Evolutionary conservation across 2,797 vertebrate species (phyloP).

Genomic region (Pachyuromys duprasi): DNA sequence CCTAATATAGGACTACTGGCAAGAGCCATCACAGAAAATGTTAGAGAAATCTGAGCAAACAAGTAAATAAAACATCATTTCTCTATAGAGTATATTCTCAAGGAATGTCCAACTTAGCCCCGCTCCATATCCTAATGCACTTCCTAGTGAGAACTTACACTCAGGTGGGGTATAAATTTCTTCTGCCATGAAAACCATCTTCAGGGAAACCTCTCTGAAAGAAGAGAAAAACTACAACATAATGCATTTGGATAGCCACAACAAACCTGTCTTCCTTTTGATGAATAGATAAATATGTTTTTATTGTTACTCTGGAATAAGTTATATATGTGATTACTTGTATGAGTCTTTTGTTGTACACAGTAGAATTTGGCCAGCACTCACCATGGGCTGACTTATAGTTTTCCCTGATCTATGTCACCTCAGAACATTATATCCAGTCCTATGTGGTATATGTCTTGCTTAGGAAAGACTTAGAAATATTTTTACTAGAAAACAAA

Average conservation of each 20-base stretch:
- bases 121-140: slow-evolving; percentile 52
- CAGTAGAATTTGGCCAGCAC: slow-evolving; percentile 36
- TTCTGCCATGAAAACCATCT: slow-evolving; percentile 60
- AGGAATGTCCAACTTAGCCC: slow-evolving; percentile 35
- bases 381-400: slow-evolving; percentile 18
- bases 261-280: slow-evolving; percentile 66
- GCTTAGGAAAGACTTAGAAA: not conserved
- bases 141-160: slow-evolving; percentile 55
- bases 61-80: slow-evolving; percentile 64
- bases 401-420: slow-evolving; percentile 22
- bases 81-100: slow-evolving; percentile 59
- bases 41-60: slow-evolving; percentile 56
- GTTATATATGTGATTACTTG: slow-evolving; percentile 48
- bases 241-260: slow-evolving; percentile 61
- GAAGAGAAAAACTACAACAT: slow-evolving; percentile 66
- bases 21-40: slow-evolving; percentile 39
- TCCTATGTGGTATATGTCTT: not conserved
- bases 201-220: slow-evolving; percentile 75
- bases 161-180: slow-evolving; percentile 57
- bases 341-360: slow-evolving; percentile 19
- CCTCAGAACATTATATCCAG: slow-evolving; percentile 34
- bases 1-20: not conserved
- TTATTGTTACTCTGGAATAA: slow-evolving; percentile 67
- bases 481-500: not conserved
- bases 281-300: slow-evolving; percentile 70